phyloP scores from a whole-genome alignment of 2,113 vertebrate genomes.

The Ellobius talpinus region DNA sequence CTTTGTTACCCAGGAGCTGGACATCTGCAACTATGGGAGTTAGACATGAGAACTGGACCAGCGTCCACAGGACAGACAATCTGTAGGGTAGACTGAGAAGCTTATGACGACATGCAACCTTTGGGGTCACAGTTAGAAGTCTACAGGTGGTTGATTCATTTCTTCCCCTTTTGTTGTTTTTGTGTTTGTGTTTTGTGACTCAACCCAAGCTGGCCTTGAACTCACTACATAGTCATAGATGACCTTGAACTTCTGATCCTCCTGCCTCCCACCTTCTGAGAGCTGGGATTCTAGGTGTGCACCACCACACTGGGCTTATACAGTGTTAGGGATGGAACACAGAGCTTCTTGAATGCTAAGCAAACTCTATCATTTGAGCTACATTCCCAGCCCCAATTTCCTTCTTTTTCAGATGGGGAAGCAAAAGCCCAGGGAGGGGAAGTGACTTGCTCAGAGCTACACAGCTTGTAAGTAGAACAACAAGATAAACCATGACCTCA shows the following conservation, averaged over 20 bases:
- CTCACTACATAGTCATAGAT: background rate
- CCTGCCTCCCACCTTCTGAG: background rate
- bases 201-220: background rate
- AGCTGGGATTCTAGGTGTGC: background rate
- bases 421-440: slow-evolving; percentile 54
- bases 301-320: background rate
- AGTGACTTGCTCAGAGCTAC: slow-evolving; percentile 47
- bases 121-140: background rate
- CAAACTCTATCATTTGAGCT: background rate
- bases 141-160: background rate
- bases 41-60: background rate
- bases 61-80: background rate
- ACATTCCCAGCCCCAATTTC: background rate
- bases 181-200: background rate
- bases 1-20: background rate
- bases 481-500: slow-evolving; percentile 53
- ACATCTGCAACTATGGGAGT: background rate
- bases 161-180: background rate
- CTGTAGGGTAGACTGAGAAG: background rate
- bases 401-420: slow-evolving; percentile 72
- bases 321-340: background rate
- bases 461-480: slow-evolving; percentile 29
- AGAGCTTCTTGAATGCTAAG: background rate
- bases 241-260: background rate
- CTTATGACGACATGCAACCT: background rate